Percentiles rank a stretch among this genome's conserved stretches.
Evolutionary conservation across 2,888 invertebrate genomes (phyloP).

Genomic region (Dryadula phaetusa): DNA sequence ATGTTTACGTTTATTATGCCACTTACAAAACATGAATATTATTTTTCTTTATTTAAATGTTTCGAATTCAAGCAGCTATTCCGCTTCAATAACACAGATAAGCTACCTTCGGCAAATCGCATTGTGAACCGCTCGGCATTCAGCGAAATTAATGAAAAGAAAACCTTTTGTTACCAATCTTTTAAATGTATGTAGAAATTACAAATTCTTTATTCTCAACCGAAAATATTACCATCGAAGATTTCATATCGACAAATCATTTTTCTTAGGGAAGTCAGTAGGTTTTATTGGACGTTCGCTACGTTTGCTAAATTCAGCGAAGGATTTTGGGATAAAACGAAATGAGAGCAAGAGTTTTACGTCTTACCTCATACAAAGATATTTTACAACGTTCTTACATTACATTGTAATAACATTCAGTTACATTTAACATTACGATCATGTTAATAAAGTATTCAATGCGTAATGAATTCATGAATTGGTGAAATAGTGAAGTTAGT

Average conservation of each 20-base stretch:
- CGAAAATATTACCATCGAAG: constrained; percentile 8
- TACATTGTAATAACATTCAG: constrained; percentile 7
- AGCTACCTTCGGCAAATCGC: constrained; percentile 16
- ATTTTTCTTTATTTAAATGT: constrained; percentile 4
- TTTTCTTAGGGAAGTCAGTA: constrained; percentile 17
- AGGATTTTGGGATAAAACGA: constrained; percentile 15
- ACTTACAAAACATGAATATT: background rate
- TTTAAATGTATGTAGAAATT: constrained; percentile 22
- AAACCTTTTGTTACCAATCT: constrained; percentile 16
- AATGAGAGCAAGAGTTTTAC: constrained; percentile 13
- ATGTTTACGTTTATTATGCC: no score
- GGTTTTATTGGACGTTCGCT: constrained; percentile 16
- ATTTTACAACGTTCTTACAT: constrained; percentile 11
- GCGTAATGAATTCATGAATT: background rate
- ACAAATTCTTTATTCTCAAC: constrained; percentile 17
- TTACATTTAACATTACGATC: constrained; percentile 13
- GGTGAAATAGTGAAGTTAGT: background rate
- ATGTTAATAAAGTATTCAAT: constrained; percentile 4
- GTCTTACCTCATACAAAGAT: background rate
- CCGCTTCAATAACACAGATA: constrained; percentile 25
- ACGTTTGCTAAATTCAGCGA: constrained; percentile 15
- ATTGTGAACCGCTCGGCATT: constrained; percentile 12
- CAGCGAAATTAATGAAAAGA: constrained; percentile 24
- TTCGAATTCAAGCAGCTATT: constrained; percentile 12
- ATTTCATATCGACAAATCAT: constrained; percentile 25